phyloP scores from a whole-genome alignment of 1,140 invertebrate genomes.

The Lasioglossum albipes region DNA sequence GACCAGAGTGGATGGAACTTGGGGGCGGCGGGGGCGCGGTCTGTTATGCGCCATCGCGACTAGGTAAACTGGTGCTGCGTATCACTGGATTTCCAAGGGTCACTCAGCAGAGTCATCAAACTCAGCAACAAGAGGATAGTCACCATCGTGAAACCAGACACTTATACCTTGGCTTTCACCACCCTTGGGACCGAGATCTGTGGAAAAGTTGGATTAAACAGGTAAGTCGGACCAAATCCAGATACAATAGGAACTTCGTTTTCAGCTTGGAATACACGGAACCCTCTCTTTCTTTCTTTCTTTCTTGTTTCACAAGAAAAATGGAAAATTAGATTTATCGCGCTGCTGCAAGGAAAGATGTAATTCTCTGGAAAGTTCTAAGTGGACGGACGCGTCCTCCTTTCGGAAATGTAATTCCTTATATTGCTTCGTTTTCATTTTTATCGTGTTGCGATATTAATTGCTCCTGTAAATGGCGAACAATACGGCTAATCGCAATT shows the following conservation, averaged over 20 bases:
- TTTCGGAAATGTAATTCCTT: too few species aligned
- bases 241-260: neutral
- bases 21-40: constrained; percentile 72
- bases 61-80: constrained; percentile 79
- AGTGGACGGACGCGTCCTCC: neutral
- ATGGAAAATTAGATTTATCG: neutral
- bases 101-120: constrained; percentile 66
- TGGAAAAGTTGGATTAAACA: constrained; percentile 84
- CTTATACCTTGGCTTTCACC: constrained; percentile 83
- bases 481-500: too few species aligned
- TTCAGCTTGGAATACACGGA: neutral
- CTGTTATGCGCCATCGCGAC: constrained; percentile 75
- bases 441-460: neutral
- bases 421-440: too few species aligned
- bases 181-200: constrained; percentile 83
- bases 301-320: neutral
- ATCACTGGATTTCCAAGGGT: constrained; percentile 77
- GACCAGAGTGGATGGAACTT: constrained; percentile 78
- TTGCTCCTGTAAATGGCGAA: too few species aligned
- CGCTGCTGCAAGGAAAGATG: neutral
- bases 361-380: neutral
- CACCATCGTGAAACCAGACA: constrained; percentile 75
- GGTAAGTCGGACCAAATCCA: constrained; percentile 72
- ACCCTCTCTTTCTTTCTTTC: neutral
- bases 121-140: constrained; percentile 60